Conservation (phyloP, 2,113 vertebrate genomes). For the Podocnemis expansa region DNA sequence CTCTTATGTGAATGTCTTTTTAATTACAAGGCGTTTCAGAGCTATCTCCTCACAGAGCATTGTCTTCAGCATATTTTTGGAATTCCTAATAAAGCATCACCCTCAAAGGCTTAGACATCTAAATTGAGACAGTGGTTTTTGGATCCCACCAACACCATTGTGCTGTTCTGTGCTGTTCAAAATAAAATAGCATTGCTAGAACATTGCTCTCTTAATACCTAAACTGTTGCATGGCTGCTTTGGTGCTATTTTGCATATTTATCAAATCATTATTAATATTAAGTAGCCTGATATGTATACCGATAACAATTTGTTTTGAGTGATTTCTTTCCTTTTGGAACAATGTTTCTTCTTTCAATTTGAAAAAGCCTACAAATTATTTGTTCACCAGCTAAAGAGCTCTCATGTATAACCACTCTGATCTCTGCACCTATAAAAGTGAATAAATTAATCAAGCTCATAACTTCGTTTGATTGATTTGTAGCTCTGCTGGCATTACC, state of each 20-base stretch:
- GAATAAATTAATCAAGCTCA: background rate
- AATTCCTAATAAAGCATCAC: background rate
- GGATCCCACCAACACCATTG: background rate
- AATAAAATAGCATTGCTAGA: background rate
- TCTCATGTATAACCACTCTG: background rate
- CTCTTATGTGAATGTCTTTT: constrained; percentile 21
- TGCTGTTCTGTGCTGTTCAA: background rate
- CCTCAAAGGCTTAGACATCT: constrained; percentile 14
- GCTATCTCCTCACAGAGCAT: background rate
- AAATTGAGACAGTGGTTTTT: background rate
- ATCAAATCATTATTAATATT: background rate
- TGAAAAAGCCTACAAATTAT: background rate
- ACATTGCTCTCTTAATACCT: background rate
- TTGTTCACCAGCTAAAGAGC: background rate
- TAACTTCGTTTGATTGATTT: background rate
- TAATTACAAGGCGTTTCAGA: background rate
- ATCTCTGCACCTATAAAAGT: background rate
- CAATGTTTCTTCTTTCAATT: background rate
- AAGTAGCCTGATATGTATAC: background rate
- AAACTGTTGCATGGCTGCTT: background rate
- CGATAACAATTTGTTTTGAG: background rate
- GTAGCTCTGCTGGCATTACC: background rate
- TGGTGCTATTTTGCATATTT: background rate
- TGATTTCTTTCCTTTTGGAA: background rate
- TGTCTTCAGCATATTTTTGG: constrained; percentile 34